Conservation (phyloP, 2,888 invertebrate species). For the Prostheceraeus crozeri region DNA sequence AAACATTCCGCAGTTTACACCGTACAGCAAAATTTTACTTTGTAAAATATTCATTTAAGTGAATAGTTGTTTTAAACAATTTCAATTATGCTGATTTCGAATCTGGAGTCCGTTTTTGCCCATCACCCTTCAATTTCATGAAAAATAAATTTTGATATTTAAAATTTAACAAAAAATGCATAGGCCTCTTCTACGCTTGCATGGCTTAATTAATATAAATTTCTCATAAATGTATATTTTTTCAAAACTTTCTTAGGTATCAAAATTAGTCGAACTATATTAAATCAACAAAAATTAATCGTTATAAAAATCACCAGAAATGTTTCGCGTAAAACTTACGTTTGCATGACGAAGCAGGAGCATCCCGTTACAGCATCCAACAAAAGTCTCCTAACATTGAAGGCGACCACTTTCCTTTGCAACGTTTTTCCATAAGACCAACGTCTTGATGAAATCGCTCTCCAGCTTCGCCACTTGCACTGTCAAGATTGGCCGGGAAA, state of each 20-base stretch:
- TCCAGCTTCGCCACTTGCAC: slow-evolving; percentile 1
- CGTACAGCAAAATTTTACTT: slow-evolving; percentile 12
- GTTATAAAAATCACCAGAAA: not conserved
- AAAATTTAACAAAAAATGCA: not conserved
- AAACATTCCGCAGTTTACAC: no score
- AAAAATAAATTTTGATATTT: not conserved
- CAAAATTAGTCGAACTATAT: not conserved
- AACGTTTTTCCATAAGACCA: slow-evolving; percentile 5
- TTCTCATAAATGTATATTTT: not conserved
- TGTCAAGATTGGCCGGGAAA: slow-evolving; percentile 13
- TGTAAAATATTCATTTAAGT: not conserved
- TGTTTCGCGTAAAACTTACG: not conserved
- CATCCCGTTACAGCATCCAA: slow-evolving; percentile 5
- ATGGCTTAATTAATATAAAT: not conserved
- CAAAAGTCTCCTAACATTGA: slow-evolving; percentile 12
- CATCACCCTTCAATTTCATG: not conserved
- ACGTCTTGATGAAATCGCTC: slow-evolving; percentile 29
- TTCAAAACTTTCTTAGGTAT: not conserved
- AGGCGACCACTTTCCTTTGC: slow-evolving; percentile 19
- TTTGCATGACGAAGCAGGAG: slow-evolving; percentile 13
- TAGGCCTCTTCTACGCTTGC: not conserved
- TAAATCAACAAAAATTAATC: not conserved
- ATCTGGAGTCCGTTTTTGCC: not conserved
- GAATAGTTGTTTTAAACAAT: not conserved
- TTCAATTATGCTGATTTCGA: slow-evolving; percentile 18